Percentiles rank a stretch among this genome's conserved stretches.
phyloP scores from a whole-genome alignment of 2,113 vertebrate genomes.

The Erinaceus europaeus region DNA sequence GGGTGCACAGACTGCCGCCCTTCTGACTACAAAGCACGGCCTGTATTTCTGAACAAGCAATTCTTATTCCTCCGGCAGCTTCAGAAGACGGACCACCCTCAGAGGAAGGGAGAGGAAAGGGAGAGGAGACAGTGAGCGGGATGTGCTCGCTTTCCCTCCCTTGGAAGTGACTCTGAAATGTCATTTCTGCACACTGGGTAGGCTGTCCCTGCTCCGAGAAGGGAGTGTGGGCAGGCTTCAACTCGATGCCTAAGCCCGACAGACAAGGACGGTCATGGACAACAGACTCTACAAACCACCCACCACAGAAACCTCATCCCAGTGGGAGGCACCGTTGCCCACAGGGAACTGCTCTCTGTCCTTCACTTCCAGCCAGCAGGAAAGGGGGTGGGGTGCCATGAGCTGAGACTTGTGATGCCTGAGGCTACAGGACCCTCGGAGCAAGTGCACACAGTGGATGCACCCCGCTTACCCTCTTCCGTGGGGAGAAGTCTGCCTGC shows the following conservation, averaged over 20 bases:
- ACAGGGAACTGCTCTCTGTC: neutral
- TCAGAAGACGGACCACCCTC: slow-evolving; percentile 41
- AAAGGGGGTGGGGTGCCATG: neutral
- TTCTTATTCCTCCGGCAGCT: slow-evolving; percentile 6
- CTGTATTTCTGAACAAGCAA: slow-evolving; percentile 41
- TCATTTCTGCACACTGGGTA: slow-evolving; percentile 27
- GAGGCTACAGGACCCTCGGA: neutral
- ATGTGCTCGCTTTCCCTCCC: neutral
- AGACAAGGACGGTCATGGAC: neutral
- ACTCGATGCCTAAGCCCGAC: neutral
- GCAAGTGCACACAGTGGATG: neutral
- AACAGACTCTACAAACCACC: neutral
- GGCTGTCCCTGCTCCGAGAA: slow-evolving; percentile 6
- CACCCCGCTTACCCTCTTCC: neutral
- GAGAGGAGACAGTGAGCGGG: neutral
- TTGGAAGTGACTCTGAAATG: slow-evolving; percentile 45
- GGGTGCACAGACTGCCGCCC: too few relatives aligned
- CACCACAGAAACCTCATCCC: neutral
- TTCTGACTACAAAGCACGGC: too few relatives aligned
- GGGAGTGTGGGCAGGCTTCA: neutral
- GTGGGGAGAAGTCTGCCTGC: neutral
- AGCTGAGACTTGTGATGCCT: neutral
- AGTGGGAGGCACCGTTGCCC: neutral
- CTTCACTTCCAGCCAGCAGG: neutral
- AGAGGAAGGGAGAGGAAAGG: neutral